These are phyloP conservation scores for Labeo calbasu DNA, from an alignment of 2,797 vertebrate genomes.

Conservation along the genomic window DNA sequence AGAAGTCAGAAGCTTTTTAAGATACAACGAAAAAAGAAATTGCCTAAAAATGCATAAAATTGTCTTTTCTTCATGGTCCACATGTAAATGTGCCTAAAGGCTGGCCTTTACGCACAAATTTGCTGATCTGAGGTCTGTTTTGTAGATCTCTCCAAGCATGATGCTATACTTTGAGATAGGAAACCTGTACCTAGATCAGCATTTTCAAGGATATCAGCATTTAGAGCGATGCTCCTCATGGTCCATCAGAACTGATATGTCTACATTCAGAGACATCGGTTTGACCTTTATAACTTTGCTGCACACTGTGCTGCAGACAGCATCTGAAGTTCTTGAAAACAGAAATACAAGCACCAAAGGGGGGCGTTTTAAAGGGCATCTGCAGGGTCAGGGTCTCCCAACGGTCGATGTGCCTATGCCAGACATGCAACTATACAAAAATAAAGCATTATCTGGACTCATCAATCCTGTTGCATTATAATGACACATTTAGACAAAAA, in stretches of 20 bases:
- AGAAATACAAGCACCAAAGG: constrained; percentile 28
- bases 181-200: constrained; percentile 17
- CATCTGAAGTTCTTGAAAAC: constrained; percentile 10
- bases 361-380: constrained; percentile 35
- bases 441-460: not conserved
- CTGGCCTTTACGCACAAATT: not conserved
- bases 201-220: not conserved
- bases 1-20: not conserved
- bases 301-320: constrained; percentile 3
- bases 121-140: not conserved
- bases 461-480: constrained; percentile 79
- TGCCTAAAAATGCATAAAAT: not conserved
- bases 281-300: constrained; percentile 61
- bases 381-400: not conserved
- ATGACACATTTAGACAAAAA: constrained; percentile 67
- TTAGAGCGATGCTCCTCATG: constrained; percentile 53
- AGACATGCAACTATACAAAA: not conserved
- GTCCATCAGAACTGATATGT: constrained; percentile 68
- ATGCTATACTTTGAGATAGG: not conserved
- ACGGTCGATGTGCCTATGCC: not conserved
- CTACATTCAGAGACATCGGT: constrained; percentile 39
- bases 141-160: not conserved
- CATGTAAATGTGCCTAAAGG: not conserved
- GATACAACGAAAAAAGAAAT: not conserved
- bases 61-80: not conserved